Conservation (phyloP, 2,113 vertebrate genomes). For the Perccottus glenii region DNA sequence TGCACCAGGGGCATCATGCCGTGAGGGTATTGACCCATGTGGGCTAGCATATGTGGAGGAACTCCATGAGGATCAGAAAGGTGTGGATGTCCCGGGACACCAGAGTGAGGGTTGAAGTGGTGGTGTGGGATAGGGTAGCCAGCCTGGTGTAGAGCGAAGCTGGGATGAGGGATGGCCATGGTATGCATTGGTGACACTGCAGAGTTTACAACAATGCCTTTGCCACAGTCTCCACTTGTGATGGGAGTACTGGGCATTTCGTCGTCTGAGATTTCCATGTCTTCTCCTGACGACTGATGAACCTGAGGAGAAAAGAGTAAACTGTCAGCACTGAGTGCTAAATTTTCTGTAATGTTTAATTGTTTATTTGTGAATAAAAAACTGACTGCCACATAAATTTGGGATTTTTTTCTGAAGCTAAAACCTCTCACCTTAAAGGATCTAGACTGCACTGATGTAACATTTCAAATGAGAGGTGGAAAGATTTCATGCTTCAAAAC, state of each 20-base stretch:
- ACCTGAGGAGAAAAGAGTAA: constrained; percentile 70
- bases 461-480: too few species aligned
- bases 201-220: constrained; percentile 92
- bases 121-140: constrained; percentile 75
- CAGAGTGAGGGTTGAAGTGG: constrained; percentile 71
- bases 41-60: constrained; percentile 85
- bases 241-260: constrained; percentile 91
- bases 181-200: constrained; percentile 82
- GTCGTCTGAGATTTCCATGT: constrained; percentile 98
- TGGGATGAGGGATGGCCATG: constrained; percentile 83
- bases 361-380: too few species aligned
- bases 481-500: too few species aligned
- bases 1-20: constrained; percentile 91
- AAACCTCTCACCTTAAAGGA: too few species aligned
- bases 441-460: too few species aligned
- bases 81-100: constrained; percentile 75
- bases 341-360: too few species aligned
- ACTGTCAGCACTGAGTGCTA: neutral
- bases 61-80: constrained; percentile 74
- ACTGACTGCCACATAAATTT: too few species aligned
- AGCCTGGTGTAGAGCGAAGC: constrained; percentile 85
- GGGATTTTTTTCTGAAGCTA: too few species aligned
- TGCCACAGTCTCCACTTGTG: constrained; percentile 87
- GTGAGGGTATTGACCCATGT: constrained; percentile 83
- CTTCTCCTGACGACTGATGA: constrained; percentile 94